A percentile compares a stretch with the other conserved stretches of the same genome.
Evolutionary conservation across 1,140 invertebrate species (phyloP).

Genomic region (Eurosta solidaginis): DNA sequence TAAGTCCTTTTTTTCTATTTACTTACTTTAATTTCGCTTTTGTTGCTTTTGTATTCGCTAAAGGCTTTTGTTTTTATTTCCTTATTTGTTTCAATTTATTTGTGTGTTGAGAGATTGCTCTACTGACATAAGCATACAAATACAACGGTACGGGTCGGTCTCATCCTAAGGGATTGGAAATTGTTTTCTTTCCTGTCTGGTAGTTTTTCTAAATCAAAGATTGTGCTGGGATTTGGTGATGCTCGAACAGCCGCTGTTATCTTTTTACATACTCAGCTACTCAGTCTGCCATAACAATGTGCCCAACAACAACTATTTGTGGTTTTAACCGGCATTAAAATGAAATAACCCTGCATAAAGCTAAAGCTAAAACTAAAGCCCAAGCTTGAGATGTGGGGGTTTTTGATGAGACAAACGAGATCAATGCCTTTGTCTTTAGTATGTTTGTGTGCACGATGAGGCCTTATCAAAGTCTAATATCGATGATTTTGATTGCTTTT

Average conservation of each 20-base stretch:
- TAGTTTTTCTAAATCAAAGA: constrained; percentile 26
- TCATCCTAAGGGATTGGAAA: constrained; percentile 17
- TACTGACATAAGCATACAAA: not conserved
- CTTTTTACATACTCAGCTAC: not conserved
- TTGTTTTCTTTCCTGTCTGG: constrained; percentile 27
- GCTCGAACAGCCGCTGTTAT: not conserved
- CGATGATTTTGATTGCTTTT: constrained; percentile 30
- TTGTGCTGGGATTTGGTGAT: constrained; percentile 26
- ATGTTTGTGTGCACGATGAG: not conserved
- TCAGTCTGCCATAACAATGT: no score
- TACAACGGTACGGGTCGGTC: no score
- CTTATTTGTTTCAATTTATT: constrained; percentile 21
- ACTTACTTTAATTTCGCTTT: constrained; percentile 6
- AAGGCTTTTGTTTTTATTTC: not conserved
- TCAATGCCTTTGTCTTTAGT: constrained; percentile 15
- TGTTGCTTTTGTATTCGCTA: not conserved
- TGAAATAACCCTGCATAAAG: not conserved
- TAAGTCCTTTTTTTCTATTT: not conserved
- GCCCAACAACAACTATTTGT: not conserved
- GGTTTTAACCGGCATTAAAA: not conserved
- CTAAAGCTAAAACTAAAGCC: not conserved
- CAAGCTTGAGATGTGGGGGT: not conserved
- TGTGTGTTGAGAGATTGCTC: constrained; percentile 25
- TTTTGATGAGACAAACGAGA: not conserved
- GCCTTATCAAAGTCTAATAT: constrained; percentile 30